Evolutionary conservation across 2,797 vertebrate genomes (phyloP), one percentile per base, ranked within the genome.

Genomic region (Podargus strigoides): DNA sequence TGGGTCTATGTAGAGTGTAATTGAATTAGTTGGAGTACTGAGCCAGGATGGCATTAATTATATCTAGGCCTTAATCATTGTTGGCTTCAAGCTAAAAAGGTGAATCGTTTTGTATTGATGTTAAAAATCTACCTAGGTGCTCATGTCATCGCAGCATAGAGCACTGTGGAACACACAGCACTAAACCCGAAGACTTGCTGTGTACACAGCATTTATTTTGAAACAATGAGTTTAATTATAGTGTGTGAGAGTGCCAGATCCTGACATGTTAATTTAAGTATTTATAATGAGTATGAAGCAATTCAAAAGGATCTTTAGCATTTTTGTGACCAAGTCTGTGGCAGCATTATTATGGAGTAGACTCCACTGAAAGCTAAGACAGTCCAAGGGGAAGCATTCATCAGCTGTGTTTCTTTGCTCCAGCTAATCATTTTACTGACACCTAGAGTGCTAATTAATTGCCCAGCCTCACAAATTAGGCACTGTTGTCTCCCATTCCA

Each of bases 1-100:
- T 56, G 26, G 26, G 0, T 72, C 47, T 76, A 39, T 27, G 41
- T 41, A 42, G 41, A 42, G 56, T 26, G 49, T 69, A 85, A 59
- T 36, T 41, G 39, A 52, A 50, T 76, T 86, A 67, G 75, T 74
- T 50, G 20, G 22, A 55, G 63, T 75, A 49, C 63, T 70, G 89
- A 85, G 37, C 23, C 14, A 14, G 67, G 44, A 39, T 62, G 36
- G 44, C 26, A 5, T 73, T 81, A 89, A 84, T 87, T 78, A 60
- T 77, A 87, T 36, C 36, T 64, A 39, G 59, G 56, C 49, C 36
- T 36, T 80, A 56, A 79, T 47, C 12, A 13, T 21, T 62, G 70
- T 56, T 94, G 79, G 56, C 79, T 87, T 79, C 41, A 47, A 93
- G 67, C 74, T 69, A 55, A 89, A 93, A 72, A 52, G 68, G 26